A percentile compares a stretch with the other conserved stretches of the same genome.
These are phyloP conservation scores for Trichomycterus rosablanca DNA, from an alignment of 2,113 vertebrate genomes.

Conservation along the genomic window DNA sequence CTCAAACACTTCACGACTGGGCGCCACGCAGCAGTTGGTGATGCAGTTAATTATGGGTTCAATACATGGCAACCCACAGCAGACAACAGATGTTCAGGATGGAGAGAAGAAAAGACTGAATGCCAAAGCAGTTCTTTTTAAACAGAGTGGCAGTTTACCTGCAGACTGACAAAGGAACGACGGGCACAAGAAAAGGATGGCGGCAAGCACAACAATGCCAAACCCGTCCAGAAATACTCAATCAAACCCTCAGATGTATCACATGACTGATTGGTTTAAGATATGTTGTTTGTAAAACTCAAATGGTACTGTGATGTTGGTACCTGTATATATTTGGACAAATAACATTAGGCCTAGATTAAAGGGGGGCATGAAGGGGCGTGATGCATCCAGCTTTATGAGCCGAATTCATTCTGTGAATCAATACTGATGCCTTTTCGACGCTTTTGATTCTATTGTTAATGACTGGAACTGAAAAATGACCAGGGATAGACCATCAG, in stretches of 20 bases:
- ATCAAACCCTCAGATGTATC: constrained; percentile 9
- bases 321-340: too few species aligned
- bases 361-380: too few species aligned
- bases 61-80: constrained; percentile 32
- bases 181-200: background rate
- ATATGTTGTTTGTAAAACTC: background rate
- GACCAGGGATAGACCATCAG: too few species aligned
- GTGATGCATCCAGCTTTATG: too few species aligned
- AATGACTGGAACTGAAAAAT: too few species aligned
- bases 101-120: too few species aligned
- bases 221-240: constrained; percentile 13
- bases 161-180: too few species aligned
- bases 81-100: constrained; percentile 36
- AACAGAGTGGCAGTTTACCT: constrained; percentile 1
- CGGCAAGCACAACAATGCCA: constrained; percentile 11
- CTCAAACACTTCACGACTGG: constrained; percentile 32
- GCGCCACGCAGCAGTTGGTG: constrained; percentile 38
- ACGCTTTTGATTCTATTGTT: too few species aligned
- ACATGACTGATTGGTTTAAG: background rate
- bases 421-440: too few species aligned
- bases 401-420: too few species aligned
- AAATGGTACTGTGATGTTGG: too few species aligned
- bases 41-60: constrained; percentile 41
- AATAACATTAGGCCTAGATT: too few species aligned
- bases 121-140: background rate